These are phyloP conservation scores for Chaetoderma sp. DNA, from an alignment of 2,888 invertebrate species.

Conservation along the genomic window DNA sequence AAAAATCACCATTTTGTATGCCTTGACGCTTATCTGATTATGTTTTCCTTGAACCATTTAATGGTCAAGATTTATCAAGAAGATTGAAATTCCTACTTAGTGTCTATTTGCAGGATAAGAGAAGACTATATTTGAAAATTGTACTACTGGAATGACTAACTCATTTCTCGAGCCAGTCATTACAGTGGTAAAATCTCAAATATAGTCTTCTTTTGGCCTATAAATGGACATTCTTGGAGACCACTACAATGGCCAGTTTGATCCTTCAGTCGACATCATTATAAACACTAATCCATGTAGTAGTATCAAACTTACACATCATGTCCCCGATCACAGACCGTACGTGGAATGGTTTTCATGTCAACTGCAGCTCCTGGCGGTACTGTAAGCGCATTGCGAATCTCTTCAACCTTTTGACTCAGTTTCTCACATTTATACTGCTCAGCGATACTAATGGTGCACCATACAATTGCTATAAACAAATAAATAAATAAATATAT, in stretches of 20 bases:
- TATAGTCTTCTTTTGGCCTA: neutral
- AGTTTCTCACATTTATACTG: constrained; percentile 86
- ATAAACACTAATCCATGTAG: too few species aligned
- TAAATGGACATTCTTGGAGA: neutral
- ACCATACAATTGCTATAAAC: constrained; percentile 76
- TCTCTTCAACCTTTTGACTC: constrained; percentile 75
- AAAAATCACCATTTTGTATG: too few species aligned
- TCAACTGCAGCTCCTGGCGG: constrained; percentile 36
- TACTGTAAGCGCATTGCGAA: constrained; percentile 75
- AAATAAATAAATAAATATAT: neutral
- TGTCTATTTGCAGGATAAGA: too few species aligned
- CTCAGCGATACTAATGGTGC: constrained; percentile 83
- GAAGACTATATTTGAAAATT: too few species aligned
- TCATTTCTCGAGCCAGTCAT: too few species aligned
- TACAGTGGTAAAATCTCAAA: too few species aligned
- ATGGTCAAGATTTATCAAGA: too few species aligned
- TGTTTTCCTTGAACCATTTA: too few species aligned
- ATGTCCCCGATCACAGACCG: constrained; percentile 45
- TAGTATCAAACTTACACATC: constrained; percentile 53
- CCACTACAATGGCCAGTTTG: too few species aligned
- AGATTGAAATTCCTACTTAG: too few species aligned
- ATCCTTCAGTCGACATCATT: neutral
- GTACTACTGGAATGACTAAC: too few species aligned
- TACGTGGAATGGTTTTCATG: constrained; percentile 26
- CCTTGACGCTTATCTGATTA: too few species aligned